phyloP scores from a whole-genome alignment of 2,888 invertebrate genomes.

The Unio delphinus region DNA sequence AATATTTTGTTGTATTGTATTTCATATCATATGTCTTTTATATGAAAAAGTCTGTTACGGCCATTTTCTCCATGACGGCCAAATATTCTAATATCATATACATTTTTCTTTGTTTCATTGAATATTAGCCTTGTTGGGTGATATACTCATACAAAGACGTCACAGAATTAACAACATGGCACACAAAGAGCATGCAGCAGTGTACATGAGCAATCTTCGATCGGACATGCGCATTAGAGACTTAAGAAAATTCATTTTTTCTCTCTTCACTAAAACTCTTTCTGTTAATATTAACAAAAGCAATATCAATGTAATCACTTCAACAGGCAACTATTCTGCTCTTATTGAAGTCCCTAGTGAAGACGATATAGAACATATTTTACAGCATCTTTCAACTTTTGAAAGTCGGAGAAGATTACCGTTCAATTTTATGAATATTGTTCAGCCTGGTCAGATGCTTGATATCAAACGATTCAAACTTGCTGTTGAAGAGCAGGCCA shows the following conservation, averaged over 20 bases:
- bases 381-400: constrained; percentile 25
- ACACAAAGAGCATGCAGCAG: constrained; percentile 8
- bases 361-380: constrained; percentile 29
- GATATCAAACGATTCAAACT: constrained; percentile 31
- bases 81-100: no score
- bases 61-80: no score
- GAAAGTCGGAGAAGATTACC: constrained; percentile 28
- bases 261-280: constrained; percentile 27
- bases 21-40: no score
- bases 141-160: no score
- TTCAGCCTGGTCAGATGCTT: constrained; percentile 14
- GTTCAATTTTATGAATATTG: constrained; percentile 32
- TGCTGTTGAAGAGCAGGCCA: constrained; percentile 30
- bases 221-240: constrained; percentile 22
- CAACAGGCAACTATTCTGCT: constrained; percentile 30
- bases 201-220: constrained; percentile 49
- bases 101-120: no score
- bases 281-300: constrained; percentile 18
- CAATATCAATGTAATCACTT: constrained; percentile 32
- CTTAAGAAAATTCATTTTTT: constrained; percentile 31
- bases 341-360: constrained; percentile 41
- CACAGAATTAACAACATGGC: neutral
- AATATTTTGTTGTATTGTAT: no score
- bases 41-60: no score
- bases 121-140: no score